These are phyloP conservation scores for Macaria notata DNA, from an alignment of 2,888 invertebrate genomes.

Conservation along the genomic window DNA sequence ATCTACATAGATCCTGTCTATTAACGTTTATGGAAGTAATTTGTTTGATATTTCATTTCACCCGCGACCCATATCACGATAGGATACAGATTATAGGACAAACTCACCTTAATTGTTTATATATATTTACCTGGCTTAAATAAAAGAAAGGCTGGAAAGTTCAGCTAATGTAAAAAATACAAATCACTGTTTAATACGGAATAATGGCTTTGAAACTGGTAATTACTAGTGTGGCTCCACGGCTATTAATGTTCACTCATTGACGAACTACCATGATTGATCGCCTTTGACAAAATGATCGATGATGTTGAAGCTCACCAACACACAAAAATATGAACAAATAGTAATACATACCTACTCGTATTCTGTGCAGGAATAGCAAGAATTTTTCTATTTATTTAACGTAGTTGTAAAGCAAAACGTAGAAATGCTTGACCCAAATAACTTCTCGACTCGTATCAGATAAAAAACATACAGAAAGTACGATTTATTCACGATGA, in stretches of 20 bases:
- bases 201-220: slow-evolving; percentile 14
- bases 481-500: slow-evolving; percentile 61
- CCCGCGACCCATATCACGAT: slow-evolving; percentile 38
- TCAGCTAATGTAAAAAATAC: not conserved
- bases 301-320: slow-evolving; percentile 10
- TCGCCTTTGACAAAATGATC: slow-evolving; percentile 12
- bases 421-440: slow-evolving; percentile 44
- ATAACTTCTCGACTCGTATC: slow-evolving; percentile 42
- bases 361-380: not conserved
- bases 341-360: not conserved
- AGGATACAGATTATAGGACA: slow-evolving; percentile 27
- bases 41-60: slow-evolving; percentile 51
- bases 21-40: slow-evolving; percentile 51
- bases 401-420: slow-evolving; percentile 7
- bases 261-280: slow-evolving; percentile 17
- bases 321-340: not conserved
- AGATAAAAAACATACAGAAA: slow-evolving; percentile 49
- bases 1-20: slow-evolving; percentile 43
- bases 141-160: slow-evolving; percentile 1
- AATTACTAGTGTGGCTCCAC: slow-evolving; percentile 6
- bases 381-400: not conserved
- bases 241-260: slow-evolving; percentile 14
- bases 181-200: not conserved
- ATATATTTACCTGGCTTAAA: slow-evolving; percentile 1
- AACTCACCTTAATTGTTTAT: slow-evolving; percentile 2